Evolutionary conservation across 2,797 vertebrate genomes (phyloP).

Genomic region (Artibeus lituratus): DNA sequence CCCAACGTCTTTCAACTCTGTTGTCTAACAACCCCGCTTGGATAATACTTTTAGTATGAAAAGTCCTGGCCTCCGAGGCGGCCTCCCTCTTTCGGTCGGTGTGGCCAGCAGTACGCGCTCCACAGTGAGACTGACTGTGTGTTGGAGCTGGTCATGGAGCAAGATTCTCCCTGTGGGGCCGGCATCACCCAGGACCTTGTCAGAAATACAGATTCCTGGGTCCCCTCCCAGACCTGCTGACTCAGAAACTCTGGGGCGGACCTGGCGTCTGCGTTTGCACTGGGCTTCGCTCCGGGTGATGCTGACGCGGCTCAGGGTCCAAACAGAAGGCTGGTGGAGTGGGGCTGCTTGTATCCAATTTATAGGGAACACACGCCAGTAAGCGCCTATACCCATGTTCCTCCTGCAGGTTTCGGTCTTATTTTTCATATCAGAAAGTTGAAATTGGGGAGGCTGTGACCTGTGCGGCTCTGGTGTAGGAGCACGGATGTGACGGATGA

Average conservation of each 20-base stretch:
- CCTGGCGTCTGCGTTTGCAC: no score
- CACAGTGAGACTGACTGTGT: rapidly evolving
- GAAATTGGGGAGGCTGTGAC: not conserved
- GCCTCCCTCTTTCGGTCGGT: not conserved
- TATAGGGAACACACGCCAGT: not conserved
- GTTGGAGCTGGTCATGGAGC: rapidly evolving
- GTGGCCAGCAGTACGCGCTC: not conserved
- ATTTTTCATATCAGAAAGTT: not conserved
- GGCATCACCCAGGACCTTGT: not conserved
- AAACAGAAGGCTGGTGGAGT: rapidly evolving
- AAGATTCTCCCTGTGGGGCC: not conserved
- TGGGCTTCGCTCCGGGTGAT: not conserved
- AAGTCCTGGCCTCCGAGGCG: not conserved
- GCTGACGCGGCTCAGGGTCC: not conserved
- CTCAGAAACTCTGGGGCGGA: not conserved
- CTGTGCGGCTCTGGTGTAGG: no score
- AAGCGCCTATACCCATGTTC: not conserved
- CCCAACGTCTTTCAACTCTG: not conserved
- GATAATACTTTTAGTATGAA: not conserved
- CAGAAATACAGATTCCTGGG: not conserved
- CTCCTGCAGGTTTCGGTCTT: not conserved
- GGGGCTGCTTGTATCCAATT: not conserved
- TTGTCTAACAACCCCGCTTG: not conserved
- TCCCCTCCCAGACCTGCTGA: not conserved
- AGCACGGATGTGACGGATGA: not conserved